phyloP scores from a whole-genome alignment of 2,888 invertebrate species.

The Pseudococcus longispinus region DNA sequence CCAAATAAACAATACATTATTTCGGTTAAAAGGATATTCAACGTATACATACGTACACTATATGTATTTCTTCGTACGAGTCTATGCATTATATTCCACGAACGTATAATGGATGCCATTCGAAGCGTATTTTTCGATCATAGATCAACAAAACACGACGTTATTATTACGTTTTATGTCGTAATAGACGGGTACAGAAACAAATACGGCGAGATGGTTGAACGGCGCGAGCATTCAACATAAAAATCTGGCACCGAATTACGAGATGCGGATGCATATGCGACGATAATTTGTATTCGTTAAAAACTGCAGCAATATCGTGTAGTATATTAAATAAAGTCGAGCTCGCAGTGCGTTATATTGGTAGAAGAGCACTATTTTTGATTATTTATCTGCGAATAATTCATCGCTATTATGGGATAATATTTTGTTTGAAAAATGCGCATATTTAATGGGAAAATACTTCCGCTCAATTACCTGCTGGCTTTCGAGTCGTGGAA shows the following conservation, averaged over 20 bases:
- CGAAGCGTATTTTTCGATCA: conserved; percentile 3
- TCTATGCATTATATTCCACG: not conserved
- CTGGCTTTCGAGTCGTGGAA: not conserved
- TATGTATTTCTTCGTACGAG: not conserved
- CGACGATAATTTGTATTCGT: conserved; percentile 10
- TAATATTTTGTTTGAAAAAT: not conserved
- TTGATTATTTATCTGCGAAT: not conserved
- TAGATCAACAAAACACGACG: not conserved
- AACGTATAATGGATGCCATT: not conserved
- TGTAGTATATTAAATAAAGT: not conserved
- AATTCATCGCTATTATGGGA: not conserved
- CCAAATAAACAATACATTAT: not conserved
- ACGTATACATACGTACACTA: not conserved
- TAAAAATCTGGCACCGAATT: conserved; percentile 16
- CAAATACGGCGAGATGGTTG: not conserved
- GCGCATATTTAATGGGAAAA: not conserved
- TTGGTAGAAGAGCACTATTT: not conserved
- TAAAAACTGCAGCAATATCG: not conserved
- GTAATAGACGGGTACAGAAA: not conserved
- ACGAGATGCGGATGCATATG: not conserved
- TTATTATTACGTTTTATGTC: not conserved
- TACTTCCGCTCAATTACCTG: conserved; percentile 11
- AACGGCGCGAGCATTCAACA: not conserved
- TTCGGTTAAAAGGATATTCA: not conserved
- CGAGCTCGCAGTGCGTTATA: not conserved